A percentile compares a stretch with the other conserved stretches of the same genome.
These are phyloP conservation scores for Burhinus oedicnemus DNA, from an alignment of 2,113 vertebrate genomes.

Conservation along the genomic window DNA sequence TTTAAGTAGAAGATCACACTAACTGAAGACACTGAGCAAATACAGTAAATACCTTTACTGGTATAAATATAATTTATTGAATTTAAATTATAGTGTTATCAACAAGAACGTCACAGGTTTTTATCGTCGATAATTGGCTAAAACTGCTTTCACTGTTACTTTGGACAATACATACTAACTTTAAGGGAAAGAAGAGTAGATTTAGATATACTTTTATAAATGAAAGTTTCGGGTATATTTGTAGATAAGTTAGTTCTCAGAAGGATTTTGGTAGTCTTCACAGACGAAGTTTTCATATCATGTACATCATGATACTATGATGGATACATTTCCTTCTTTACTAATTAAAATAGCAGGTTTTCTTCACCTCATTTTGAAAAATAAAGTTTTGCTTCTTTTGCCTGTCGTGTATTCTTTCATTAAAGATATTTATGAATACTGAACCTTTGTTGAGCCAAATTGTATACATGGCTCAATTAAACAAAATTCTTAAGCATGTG, in stretches of 20 bases:
- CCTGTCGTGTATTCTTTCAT: neutral
- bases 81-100: neutral
- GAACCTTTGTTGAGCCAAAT: neutral
- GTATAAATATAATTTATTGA: neutral
- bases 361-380: neutral
- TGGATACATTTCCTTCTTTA: neutral
- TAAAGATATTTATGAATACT: neutral
- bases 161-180: neutral
- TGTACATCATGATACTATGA: neutral
- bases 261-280: neutral
- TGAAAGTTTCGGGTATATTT: neutral
- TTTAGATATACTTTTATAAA: neutral
- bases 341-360: neutral
- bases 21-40: neutral
- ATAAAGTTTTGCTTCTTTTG: neutral
- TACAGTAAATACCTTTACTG: neutral
- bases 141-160: neutral
- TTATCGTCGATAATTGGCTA: neutral
- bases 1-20: neutral
- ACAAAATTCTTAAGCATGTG: neutral
- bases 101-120: neutral
- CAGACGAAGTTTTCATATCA: neutral
- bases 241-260: neutral
- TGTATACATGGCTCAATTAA: neutral
- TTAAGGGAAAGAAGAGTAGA: neutral